Percentiles rank a stretch among this genome's conserved stretches.
Evolutionary conservation across 2,113 vertebrate genomes (phyloP).

Genomic region (Lonchura striata): DNA sequence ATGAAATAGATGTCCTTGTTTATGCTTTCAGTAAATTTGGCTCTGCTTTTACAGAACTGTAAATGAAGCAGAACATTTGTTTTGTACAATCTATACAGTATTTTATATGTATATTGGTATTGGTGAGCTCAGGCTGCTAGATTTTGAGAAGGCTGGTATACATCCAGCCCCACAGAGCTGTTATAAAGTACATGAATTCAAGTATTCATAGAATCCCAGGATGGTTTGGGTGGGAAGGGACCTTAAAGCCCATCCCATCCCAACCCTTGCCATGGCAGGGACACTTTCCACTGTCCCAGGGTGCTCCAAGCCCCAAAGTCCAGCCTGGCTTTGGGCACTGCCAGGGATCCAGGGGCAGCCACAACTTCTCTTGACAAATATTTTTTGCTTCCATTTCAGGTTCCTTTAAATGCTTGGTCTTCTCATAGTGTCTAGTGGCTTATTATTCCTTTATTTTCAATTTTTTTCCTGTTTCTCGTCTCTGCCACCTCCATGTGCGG

Average conservation of each 20-base stretch:
- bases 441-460: not conserved
- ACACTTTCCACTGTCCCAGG: not conserved
- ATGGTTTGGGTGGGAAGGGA: not conserved
- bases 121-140: not conserved
- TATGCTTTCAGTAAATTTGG: slow-evolving; percentile 33
- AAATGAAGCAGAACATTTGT: slow-evolving; percentile 51
- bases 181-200: not conserved
- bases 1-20: slow-evolving; percentile 41
- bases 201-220: not conserved
- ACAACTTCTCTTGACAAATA: not conserved
- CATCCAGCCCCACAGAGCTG: not conserved
- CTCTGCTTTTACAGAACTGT: slow-evolving; percentile 1
- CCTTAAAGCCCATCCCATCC: not conserved
- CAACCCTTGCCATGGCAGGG: not conserved
- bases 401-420: not conserved
- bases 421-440: not conserved
- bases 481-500: not conserved
- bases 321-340: not conserved
- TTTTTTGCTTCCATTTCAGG: not conserved
- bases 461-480: not conserved
- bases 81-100: slow-evolving; percentile 5
- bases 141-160: not conserved
- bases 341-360: not conserved
- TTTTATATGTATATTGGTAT: not conserved
- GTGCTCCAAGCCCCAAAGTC: accelerated